phyloP scores from a whole-genome alignment of 2,113 vertebrate genomes.

The Ia io region DNA sequence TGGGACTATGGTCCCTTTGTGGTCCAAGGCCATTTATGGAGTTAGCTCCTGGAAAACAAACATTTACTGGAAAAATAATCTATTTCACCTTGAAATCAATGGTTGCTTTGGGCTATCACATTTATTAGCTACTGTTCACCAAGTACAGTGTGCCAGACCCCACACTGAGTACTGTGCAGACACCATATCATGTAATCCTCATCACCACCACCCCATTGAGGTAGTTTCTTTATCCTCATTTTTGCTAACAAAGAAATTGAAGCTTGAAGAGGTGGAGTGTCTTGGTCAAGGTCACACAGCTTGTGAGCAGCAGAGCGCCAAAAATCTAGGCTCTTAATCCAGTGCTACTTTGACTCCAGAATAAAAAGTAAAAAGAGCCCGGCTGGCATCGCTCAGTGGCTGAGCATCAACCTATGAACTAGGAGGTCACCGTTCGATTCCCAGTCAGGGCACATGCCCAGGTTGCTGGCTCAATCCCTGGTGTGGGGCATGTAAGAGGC shows the following conservation, averaged over 20 bases:
- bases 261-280: not conserved
- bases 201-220: not conserved
- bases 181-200: not conserved
- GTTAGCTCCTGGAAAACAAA: not conserved
- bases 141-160: not conserved
- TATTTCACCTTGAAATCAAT: not conserved
- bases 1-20: not conserved
- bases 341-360: not conserved
- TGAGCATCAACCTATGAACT: too few relatives aligned
- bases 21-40: not conserved
- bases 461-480: too few relatives aligned
- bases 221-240: not conserved
- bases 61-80: not conserved
- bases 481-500: too few relatives aligned
- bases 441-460: too few relatives aligned
- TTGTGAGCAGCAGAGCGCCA: not conserved
- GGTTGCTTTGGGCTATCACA: not conserved
- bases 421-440: too few relatives aligned
- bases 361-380: not conserved
- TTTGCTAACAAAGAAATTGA: constrained; percentile 32
- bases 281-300: constrained; percentile 20
- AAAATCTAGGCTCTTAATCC: not conserved
- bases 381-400: too few relatives aligned
- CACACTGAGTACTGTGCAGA: not conserved
- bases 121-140: not conserved